Percentiles rank a stretch among this genome's conserved stretches.
phyloP scores from a whole-genome alignment of 2,888 invertebrate species.

The Caenorhabditis wallacei region DNA sequence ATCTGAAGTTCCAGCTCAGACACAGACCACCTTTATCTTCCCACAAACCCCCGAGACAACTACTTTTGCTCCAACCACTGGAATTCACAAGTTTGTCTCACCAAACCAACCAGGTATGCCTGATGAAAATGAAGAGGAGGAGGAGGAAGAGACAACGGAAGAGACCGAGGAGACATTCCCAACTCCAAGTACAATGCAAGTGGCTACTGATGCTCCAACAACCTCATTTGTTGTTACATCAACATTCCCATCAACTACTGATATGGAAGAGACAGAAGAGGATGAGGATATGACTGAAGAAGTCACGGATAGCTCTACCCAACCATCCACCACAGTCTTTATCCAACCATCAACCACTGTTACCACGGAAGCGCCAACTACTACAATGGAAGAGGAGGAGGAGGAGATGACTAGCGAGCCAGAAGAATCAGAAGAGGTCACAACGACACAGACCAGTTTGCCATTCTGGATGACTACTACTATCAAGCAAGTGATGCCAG shows the following conservation, averaged over 20 bases:
- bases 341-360: conserved; percentile 33
- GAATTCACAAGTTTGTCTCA: conserved; percentile 47
- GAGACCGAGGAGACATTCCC: conserved; percentile 59
- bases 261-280: conserved; percentile 52
- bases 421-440: conserved; percentile 30
- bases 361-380: conserved; percentile 34
- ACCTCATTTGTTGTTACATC: conserved; percentile 17
- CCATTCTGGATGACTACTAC: conserved; percentile 74
- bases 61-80: conserved; percentile 11
- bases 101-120: conserved; percentile 37
- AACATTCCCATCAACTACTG: conserved; percentile 35
- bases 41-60: conserved; percentile 68
- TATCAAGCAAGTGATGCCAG: conserved; percentile 40
- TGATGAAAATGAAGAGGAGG: conserved; percentile 49
- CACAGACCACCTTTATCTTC: conserved; percentile 68
- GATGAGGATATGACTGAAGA: conserved; percentile 61
- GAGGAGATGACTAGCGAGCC: conserved; percentile 32
- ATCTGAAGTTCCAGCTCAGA: conserved; percentile 33
- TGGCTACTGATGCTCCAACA: conserved; percentile 16
- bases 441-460: conserved; percentile 62
- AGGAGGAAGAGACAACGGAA: conserved; percentile 45
- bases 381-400: conserved; percentile 50
- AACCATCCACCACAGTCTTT: conserved; percentile 37
- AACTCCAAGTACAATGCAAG: conserved; percentile 64
- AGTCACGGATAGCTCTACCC: conserved; percentile 40